These are phyloP conservation scores for Zeuzera pyrina DNA, from an alignment of 2,888 invertebrate species.

Conservation along the genomic window DNA sequence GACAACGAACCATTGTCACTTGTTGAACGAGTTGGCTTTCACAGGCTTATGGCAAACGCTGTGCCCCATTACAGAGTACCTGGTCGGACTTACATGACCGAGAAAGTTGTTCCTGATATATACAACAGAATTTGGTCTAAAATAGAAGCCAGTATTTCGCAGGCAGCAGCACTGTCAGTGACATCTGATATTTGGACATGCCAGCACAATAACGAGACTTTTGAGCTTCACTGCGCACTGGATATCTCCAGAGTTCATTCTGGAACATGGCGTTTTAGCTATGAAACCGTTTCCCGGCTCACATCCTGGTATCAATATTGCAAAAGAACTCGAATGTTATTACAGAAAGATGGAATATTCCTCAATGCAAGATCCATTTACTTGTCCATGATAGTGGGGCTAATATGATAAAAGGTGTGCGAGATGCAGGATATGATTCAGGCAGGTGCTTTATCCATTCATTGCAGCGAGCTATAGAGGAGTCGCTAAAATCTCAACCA, in stretches of 20 bases:
- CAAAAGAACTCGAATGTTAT: conserved; percentile 21
- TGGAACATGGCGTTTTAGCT: conserved; percentile 14
- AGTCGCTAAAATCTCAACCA: conserved; percentile 21
- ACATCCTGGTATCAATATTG: conserved; percentile 22
- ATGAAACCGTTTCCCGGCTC: conserved; percentile 19
- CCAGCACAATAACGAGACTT: conserved; percentile 13
- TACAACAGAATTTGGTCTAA: conserved; percentile 13
- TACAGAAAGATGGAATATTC: conserved; percentile 23
- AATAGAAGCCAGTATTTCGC: conserved; percentile 14
- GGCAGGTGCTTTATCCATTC: conserved; percentile 24
- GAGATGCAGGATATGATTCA: conserved; percentile 19
- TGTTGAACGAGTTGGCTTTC: conserved; percentile 11
- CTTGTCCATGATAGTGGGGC: conserved; percentile 10
- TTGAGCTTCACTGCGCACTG: conserved; percentile 13
- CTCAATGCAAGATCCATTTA: conserved; percentile 21
- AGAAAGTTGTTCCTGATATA: conserved; percentile 17
- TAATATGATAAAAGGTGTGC: conserved; percentile 24
- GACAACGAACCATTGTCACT: conserved; percentile 13
- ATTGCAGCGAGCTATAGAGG: conserved; percentile 18
- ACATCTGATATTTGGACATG: conserved; percentile 20
- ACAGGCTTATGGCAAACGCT: conserved; percentile 6
- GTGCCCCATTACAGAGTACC: conserved; percentile 14
- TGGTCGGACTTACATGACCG: conserved; percentile 15
- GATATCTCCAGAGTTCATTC: neutral
- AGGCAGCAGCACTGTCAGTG: conserved; percentile 15